Base-by-base conservation (phyloP, 2,113 vertebrate species). In the Sceloporus tristichus region DNA sequence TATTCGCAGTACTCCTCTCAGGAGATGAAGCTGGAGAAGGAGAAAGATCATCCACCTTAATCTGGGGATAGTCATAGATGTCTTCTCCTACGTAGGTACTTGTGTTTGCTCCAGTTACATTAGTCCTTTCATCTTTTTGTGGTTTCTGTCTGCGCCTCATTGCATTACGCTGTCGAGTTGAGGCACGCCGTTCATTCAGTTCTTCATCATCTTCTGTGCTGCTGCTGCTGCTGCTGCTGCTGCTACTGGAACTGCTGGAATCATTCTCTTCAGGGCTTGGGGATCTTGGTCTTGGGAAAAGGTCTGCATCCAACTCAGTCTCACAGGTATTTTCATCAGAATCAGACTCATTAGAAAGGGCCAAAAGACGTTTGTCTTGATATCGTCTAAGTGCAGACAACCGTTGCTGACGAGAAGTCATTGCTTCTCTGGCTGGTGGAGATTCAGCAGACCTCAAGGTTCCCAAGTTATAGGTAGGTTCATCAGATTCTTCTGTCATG, bases 1-100 rank as follows among this genome's bases (percentile, higher is more conserved):
- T 92, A 25, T 92, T 95, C 53, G 94, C 90, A 0, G 91, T 84
- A 79, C 91, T 95, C 86, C 95, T 96, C 90, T 97, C 97, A 3
- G 97, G 96, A 0, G 97, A 98, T 78, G 97, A 97, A 74, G 96
- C 92, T 0, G 98, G 97, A n/a, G 98, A 98, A 70, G 98, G 98
- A 25, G 98, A 98, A 29, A 97, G 94, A 89, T 99, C 98, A 1
- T 98, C 98, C 4, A 99, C 94, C 81, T 98, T 97, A 95, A 99
- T 98, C 76, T 98, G 98, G 0, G 98, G 98, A 93, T 99, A 99
- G 84, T 96, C 98, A 90, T 98, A 98, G 91, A 98, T 97, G 95
- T 99, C 98, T n/a, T 98, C 96, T 27, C 98, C 98, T 34, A 98
- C 89, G 40, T 98, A 98, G 25, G 97, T 94, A 1, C 96, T 96